Evolutionary conservation across 2,113 vertebrate genomes (phyloP).

Genomic region (Amblyopsis rosae): DNA sequence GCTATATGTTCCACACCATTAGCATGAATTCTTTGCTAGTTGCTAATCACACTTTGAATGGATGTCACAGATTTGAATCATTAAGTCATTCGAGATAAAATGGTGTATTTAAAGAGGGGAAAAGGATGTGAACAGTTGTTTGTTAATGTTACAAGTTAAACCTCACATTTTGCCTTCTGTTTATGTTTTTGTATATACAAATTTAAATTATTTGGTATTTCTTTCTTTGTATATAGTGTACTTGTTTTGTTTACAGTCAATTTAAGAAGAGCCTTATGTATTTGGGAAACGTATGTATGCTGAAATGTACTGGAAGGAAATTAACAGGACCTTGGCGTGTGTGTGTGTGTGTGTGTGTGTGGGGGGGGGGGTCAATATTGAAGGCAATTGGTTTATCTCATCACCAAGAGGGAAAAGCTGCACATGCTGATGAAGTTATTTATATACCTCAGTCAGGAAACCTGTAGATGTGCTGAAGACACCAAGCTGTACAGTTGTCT

Average conservation of each 20-base stretch:
- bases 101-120: not conserved
- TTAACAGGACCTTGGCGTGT: too few relatives aligned
- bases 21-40: slow-evolving; percentile 52
- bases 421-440: not conserved
- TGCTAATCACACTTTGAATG: slow-evolving; percentile 22
- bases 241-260: slow-evolving; percentile 44
- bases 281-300: not conserved
- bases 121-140: slow-evolving; percentile 15
- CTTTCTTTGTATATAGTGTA: slow-evolving; percentile 61
- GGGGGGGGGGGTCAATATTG: not conserved
- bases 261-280: slow-evolving; percentile 21
- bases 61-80: slow-evolving; percentile 16
- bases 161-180: slow-evolving; percentile 70
- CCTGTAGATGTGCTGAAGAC: not conserved
- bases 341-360: too few relatives aligned
- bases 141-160: slow-evolving; percentile 41
- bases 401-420: not conserved
- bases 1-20: slow-evolving; percentile 34
- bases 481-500: not conserved
- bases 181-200: slow-evolving; percentile 62
- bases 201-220: slow-evolving; percentile 76
- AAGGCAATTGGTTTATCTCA: slow-evolving; percentile 1
- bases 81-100: not conserved
- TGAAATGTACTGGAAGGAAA: too few relatives aligned
- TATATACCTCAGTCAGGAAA: not conserved